These are phyloP conservation scores for Platygyra sinensis DNA, from an alignment of 64 coral and sea anemone genomes.

Conservation along the genomic window DNA sequence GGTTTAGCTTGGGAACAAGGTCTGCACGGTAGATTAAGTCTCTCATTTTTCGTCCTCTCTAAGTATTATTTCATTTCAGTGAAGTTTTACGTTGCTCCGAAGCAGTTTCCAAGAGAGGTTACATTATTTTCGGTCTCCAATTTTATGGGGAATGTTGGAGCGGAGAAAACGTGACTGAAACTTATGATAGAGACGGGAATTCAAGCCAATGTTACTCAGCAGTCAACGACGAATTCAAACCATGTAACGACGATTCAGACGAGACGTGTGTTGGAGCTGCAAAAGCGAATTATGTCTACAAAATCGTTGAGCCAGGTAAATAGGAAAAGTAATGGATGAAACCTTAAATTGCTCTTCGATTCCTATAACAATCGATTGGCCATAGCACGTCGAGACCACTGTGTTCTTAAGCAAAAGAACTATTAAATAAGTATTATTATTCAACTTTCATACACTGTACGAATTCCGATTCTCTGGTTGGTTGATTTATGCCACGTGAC, in stretches of 20 bases:
- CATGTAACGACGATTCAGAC: neutral
- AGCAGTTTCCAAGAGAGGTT: constrained; percentile 3
- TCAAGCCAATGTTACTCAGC: neutral
- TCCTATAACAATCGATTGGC: neutral
- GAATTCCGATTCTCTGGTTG: too few relatives aligned
- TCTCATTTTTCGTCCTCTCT: too few relatives aligned
- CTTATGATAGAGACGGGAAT: constrained; percentile 4
- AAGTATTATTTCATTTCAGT: neutral
- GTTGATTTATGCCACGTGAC: too few relatives aligned
- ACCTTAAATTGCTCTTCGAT: neutral
- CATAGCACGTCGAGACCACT: neutral
- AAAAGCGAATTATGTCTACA: constrained; percentile 24
- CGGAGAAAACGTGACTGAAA: neutral
- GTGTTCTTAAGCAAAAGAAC: neutral
- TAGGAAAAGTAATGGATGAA: neutral
- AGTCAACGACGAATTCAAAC: neutral
- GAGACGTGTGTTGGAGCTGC: neutral
- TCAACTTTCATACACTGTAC: too few relatives aligned
- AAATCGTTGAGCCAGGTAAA: constrained; percentile 8
- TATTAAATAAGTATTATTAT: neutral
- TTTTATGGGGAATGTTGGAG: constrained; percentile 64
- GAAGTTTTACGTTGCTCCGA: neutral
- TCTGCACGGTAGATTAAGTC: too few relatives aligned
- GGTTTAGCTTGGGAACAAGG: too few relatives aligned
- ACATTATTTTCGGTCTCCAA: constrained; percentile 32